Base-by-base conservation (phyloP, 2,888 invertebrate genomes). In the Papilio demoleus region DNA sequence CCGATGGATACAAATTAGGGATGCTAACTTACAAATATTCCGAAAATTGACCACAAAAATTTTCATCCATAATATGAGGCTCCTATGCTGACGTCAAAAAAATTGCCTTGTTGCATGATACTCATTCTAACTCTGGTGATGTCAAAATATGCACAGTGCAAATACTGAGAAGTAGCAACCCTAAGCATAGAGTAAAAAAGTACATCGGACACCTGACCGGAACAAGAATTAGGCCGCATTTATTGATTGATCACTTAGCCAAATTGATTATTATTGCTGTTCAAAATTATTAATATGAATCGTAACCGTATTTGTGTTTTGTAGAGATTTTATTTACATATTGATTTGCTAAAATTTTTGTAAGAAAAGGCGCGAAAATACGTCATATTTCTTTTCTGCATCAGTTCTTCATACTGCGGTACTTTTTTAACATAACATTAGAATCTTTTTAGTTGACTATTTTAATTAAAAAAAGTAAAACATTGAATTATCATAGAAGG, bases 151-250 rank as follows among this genome's bases (percentile, higher is more conserved):
- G 11, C 1, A 4, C 8, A 11, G n/a, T 17, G 42, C 42, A 45
- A 17, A 42, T 3, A 1, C 17, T 2, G 19, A 45, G 42, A 9
- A 14, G 4, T 45, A 5, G 19, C 42, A 45, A 45, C 42, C 42
- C 42, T 45, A 45, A 27, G 14, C 12, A 53, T 58, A 3, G 58
- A 62, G 56, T 67, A 58, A 56, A 63, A 67, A 53, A 67, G 62
- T 36, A 67, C 61, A 36, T 6, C 31, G 42, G 8, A 56, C 62
- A 67, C 34, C 24, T 31, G 42, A 27, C 45, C 6, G 62, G 53
- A 34, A 45, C 42, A 45, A 56, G 67, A 58, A 27, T 22, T 31
- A 42, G 47, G 47, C 22, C 24, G 27, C 17, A 50, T 2, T 31
- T 19, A 45, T 50, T 24, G 50, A 24, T 50, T 14, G 22, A 22